Evolutionary conservation across 2,113 vertebrate genomes (phyloP).

Genomic region (Isichthys henryi): DNA sequence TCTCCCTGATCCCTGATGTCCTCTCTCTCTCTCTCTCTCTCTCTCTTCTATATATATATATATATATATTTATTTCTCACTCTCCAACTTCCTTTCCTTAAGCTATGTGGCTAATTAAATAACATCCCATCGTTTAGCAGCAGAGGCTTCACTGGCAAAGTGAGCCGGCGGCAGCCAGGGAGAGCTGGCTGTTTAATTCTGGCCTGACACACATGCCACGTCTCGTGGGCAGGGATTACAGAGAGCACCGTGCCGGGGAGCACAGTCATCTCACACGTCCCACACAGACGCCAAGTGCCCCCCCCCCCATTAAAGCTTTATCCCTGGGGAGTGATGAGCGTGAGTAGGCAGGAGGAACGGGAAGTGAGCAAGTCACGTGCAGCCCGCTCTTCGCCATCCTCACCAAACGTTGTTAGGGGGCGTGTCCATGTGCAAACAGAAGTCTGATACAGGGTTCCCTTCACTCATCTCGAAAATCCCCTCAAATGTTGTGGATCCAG

Average conservation of each 20-base stretch:
- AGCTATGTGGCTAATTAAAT: constrained; percentile 54
- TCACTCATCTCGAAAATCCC: not conserved
- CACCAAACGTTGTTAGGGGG: not conserved
- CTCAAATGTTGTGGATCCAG: not conserved
- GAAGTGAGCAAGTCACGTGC: not conserved
- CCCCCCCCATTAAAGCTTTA: not conserved
- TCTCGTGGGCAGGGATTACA: constrained; percentile 41
- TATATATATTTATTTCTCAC: not conserved
- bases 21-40: constrained; percentile 22
- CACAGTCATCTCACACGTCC: constrained; percentile 8
- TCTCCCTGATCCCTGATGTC: not conserved
- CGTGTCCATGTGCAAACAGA: not conserved
- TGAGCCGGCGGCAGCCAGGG: constrained; percentile 35
- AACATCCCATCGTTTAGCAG: constrained; percentile 42
- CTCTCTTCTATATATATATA: constrained; percentile 13
- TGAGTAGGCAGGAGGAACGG: not conserved
- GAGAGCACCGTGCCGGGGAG: constrained; percentile 32
- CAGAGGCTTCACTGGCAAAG: constrained; percentile 42
- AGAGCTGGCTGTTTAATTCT: constrained; percentile 55
- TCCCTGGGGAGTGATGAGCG: not conserved
- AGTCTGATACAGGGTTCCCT: not conserved
- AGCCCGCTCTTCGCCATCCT: not conserved
- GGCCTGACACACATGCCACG: constrained; percentile 30
- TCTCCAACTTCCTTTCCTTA: constrained; percentile 31
- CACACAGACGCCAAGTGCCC: not conserved